phyloP scores from a whole-genome alignment of 1,140 invertebrate genomes.

The Piezodorus guildinii region DNA sequence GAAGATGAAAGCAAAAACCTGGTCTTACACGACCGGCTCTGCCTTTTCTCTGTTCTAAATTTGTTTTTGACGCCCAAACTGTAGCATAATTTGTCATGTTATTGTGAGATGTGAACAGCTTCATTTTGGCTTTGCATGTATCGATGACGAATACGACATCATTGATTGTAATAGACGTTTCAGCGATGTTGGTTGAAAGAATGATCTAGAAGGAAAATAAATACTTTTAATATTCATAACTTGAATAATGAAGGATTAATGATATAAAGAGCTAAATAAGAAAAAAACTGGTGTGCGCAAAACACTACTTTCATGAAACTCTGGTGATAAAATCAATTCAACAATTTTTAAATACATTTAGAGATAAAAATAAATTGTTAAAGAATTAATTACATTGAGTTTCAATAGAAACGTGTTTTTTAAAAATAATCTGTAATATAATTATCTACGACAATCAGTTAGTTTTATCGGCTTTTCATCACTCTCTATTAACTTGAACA shows the following conservation, averaged over 20 bases:
- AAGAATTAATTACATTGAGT: no score
- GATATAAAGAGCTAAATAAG: background rate
- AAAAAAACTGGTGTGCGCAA: no score
- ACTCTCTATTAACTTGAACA: no score
- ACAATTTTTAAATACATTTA: no score
- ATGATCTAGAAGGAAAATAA: conserved; percentile 49
- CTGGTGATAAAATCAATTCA: no score
- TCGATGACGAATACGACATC: conserved; percentile 95
- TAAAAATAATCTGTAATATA: no score
- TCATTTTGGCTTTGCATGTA: conserved; percentile 90
- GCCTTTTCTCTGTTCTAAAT: conserved; percentile 81
- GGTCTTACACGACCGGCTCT: conserved; percentile 78
- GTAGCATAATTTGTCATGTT: conserved; percentile 93
- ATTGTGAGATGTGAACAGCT: conserved; percentile 87
- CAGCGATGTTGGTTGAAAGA: conserved; percentile 82
- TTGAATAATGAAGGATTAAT: background rate
- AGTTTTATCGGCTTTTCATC: no score
- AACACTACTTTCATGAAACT: no score
- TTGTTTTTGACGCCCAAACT: conserved; percentile 85
- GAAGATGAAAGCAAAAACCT: conserved; percentile 83
- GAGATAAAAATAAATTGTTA: no score
- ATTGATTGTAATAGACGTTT: conserved; percentile 92
- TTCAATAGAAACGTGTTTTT: no score
- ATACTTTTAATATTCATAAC: background rate
- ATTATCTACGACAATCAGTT: no score